Conservation (phyloP, 2,888 invertebrate genomes). For the Plutella xylostella region DNA sequence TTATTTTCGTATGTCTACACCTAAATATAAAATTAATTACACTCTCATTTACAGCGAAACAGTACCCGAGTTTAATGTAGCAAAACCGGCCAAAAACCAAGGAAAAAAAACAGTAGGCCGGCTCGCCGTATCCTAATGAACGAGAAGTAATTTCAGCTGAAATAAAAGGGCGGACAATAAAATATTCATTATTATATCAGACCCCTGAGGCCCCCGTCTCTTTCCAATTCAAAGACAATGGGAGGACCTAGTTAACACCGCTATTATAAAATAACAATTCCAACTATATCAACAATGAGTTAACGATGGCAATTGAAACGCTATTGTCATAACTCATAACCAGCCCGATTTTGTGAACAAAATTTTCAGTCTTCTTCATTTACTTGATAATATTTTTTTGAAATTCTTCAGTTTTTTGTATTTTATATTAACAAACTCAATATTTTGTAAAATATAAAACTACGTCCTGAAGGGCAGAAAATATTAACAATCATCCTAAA, state of each 20-base stretch:
- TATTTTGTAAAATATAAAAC: too few relatives aligned
- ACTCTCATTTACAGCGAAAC: conserved; percentile 64
- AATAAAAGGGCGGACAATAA: conserved; percentile 63
- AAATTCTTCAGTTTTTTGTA: too few relatives aligned
- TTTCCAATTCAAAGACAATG: conserved; percentile 47
- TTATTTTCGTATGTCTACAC: too few relatives aligned
- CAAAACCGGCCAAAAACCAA: conserved; percentile 60
- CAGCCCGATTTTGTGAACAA: too few relatives aligned
- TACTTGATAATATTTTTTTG: too few relatives aligned
- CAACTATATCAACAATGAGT: conserved; percentile 26
- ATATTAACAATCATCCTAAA: too few relatives aligned
- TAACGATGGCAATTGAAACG: too few relatives aligned
- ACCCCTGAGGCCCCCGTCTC: conserved; percentile 53
- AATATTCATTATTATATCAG: conserved; percentile 58
- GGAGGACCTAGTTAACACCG: conserved; percentile 44
- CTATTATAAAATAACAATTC: conserved; percentile 21
- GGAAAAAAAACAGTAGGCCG: conserved; percentile 60
- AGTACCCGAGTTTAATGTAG: conserved; percentile 61
- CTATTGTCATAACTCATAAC: too few relatives aligned
- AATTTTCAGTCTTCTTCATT: too few relatives aligned
- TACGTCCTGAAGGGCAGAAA: too few relatives aligned
- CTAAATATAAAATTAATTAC: conserved; percentile 42
- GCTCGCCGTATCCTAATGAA: conserved; percentile 56
- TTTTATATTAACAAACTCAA: too few relatives aligned
- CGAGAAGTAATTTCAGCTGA: conserved; percentile 63